Percentiles rank a stretch among this genome's conserved stretches.
Evolutionary conservation across 2,113 vertebrate genomes (phyloP).

Genomic region (Australoheros scitulus): DNA sequence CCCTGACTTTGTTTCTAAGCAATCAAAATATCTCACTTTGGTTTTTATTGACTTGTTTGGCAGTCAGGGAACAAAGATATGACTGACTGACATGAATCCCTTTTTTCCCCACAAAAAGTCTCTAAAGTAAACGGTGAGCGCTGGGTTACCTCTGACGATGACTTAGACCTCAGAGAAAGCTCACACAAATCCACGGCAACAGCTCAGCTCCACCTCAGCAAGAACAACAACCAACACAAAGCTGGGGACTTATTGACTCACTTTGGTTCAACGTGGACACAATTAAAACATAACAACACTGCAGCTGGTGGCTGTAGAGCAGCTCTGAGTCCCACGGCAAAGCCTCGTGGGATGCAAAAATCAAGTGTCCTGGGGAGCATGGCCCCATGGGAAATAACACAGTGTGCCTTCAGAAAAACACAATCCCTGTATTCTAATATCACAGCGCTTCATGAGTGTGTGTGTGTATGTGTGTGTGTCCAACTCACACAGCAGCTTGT

Average conservation of each 20-base stretch:
- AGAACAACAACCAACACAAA: background rate
- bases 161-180: background rate
- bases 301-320: background rate
- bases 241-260: background rate
- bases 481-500: constrained; percentile 54
- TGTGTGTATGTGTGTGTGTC: constrained; percentile 27
- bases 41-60: constrained; percentile 1
- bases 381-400: constrained; percentile 19
- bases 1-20: too few species aligned
- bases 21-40: background rate
- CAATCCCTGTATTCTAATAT: background rate
- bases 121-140: background rate
- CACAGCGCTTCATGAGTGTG: constrained; percentile 2
- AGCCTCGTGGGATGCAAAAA: constrained; percentile 22
- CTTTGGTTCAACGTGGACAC: background rate
- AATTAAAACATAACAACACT: background rate
- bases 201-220: background rate
- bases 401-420: background rate
- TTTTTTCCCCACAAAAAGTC: background rate
- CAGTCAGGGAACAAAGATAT: background rate
- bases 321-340: constrained; percentile 8
- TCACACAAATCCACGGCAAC: background rate
- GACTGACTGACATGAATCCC: background rate
- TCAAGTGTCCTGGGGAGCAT: constrained; percentile 17
- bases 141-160: background rate